Percentiles rank a stretch among this genome's conserved stretches.
phyloP scores from a whole-genome alignment of 2,797 vertebrate species.

The Lacerta agilis region DNA sequence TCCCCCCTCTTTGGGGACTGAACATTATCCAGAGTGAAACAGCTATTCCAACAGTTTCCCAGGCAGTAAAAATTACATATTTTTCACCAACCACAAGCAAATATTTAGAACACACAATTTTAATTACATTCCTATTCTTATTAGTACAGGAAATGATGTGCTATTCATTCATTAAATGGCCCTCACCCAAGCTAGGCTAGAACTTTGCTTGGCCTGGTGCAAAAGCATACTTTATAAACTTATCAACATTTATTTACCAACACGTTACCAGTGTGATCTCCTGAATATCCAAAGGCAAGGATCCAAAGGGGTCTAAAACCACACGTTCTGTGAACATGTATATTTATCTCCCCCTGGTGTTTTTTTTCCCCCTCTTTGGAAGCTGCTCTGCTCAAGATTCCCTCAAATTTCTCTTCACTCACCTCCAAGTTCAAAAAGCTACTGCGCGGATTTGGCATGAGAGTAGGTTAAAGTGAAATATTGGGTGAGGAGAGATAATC shows the following conservation, averaged over 20 bases:
- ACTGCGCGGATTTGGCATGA: neutral
- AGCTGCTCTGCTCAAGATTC: neutral
- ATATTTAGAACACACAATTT: constrained; percentile 22
- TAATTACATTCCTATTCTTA: constrained; percentile 32
- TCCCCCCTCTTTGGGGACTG: constrained; percentile 4
- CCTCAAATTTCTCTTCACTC: neutral
- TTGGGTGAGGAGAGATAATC: too few species aligned
- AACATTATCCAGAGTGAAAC: constrained; percentile 3
- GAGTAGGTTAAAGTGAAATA: neutral
- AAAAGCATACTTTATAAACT: neutral
- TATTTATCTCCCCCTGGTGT: neutral
- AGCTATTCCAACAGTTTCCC: constrained; percentile 7
- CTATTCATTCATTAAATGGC: constrained; percentile 15
- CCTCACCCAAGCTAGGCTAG: neutral
- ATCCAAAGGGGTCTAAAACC: neutral
- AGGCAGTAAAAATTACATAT: constrained; percentile 29
- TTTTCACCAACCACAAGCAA: constrained; percentile 26
- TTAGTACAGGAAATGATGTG: constrained; percentile 25
- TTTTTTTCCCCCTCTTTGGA: neutral
- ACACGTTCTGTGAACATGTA: neutral
- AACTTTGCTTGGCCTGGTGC: neutral
- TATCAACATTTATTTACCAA: constrained; percentile 6
- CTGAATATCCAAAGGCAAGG: neutral
- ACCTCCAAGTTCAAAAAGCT: neutral
- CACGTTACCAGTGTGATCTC: neutral